Conservation (phyloP, 2,888 invertebrate genomes). For the Dromius quadrimaculatus region DNA sequence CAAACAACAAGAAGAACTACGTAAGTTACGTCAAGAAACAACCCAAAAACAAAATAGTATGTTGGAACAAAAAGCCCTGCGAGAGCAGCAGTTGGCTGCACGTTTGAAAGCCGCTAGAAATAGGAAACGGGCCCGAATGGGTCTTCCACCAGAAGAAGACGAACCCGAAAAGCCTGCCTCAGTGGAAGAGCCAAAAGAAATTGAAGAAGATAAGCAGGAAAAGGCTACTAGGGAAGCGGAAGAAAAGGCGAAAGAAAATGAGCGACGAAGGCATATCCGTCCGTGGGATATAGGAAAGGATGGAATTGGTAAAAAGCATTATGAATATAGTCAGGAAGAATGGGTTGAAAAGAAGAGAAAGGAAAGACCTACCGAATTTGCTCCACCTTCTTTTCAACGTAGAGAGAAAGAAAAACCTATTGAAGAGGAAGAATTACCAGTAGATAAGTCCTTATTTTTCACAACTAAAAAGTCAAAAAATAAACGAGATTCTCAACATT, state of each 20-base stretch:
- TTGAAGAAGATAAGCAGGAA: constrained; percentile 67
- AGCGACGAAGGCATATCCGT: constrained; percentile 71
- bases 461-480: constrained; percentile 59
- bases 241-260: constrained; percentile 69
- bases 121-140: constrained; percentile 78
- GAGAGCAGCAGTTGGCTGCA: constrained; percentile 77
- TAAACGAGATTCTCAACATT: constrained; percentile 40
- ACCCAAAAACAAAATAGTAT: constrained; percentile 75
- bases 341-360: constrained; percentile 81
- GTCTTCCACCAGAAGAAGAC: constrained; percentile 77
- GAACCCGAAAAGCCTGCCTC: constrained; percentile 64
- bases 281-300: constrained; percentile 83
- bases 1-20: constrained; percentile 84
- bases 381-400: constrained; percentile 70
- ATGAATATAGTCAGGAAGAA: constrained; percentile 80
- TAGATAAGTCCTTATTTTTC: constrained; percentile 61
- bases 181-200: constrained; percentile 66
- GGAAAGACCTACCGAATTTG: constrained; percentile 82
- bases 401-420: constrained; percentile 52
- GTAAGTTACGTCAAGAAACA: constrained; percentile 79
- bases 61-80: constrained; percentile 71
- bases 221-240: constrained; percentile 68
- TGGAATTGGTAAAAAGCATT: constrained; percentile 68
- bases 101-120: constrained; percentile 80
- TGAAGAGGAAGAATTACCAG: constrained; percentile 13